Evolutionary conservation across 2,113 vertebrate genomes (phyloP).

Genomic region (Perognathus longimembris): DNA sequence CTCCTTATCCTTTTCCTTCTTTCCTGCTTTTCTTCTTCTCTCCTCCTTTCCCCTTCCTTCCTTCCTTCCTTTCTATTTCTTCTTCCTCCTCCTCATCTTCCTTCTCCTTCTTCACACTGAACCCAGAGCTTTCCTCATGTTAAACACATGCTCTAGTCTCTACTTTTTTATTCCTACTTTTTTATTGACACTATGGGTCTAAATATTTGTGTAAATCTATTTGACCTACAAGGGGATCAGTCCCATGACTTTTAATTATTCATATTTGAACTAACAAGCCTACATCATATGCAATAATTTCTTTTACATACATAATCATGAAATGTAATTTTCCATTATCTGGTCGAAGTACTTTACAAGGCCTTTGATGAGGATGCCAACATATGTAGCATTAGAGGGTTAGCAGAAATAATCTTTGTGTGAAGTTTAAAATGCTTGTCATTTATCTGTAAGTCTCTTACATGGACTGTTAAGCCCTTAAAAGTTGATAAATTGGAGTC

Average conservation of each 20-base stretch:
- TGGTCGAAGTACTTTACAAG: not conserved
- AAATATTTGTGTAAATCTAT: not conserved
- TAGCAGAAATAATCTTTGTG: not conserved
- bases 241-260: not conserved
- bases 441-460: not conserved
- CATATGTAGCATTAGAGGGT: not conserved
- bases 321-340: conserved; percentile 9
- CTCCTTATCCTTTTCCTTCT: too few relatives aligned
- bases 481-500: not conserved
- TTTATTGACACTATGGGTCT: not conserved
- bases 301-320: not conserved
- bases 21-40: too few relatives aligned
- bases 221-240: not conserved
- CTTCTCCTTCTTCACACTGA: too few relatives aligned
- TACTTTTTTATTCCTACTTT: not conserved
- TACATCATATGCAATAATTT: not conserved
- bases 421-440: not conserved
- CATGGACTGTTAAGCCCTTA: not conserved
- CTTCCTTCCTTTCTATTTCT: too few relatives aligned
- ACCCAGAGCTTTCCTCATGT: too few relatives aligned
- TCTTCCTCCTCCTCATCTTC: too few relatives aligned
- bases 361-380: not conserved
- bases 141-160: too few relatives aligned
- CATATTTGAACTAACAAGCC: not conserved
- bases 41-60: too few relatives aligned